phyloP scores from a whole-genome alignment of 2,888 invertebrate genomes.

The Plebejus argus region DNA sequence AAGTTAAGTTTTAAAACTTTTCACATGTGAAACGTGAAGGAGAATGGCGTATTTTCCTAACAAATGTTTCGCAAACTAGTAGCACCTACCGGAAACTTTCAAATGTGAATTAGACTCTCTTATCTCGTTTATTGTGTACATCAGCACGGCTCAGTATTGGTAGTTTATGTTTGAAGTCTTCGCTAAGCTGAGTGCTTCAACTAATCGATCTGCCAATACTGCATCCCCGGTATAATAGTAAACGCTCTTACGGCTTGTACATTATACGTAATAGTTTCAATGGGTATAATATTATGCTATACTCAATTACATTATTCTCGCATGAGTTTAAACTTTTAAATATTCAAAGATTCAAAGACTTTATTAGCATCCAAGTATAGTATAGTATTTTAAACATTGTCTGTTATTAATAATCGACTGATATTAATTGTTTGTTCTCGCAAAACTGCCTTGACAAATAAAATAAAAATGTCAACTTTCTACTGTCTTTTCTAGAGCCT shows the following conservation, averaged over 20 bases:
- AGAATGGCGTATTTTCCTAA: not conserved
- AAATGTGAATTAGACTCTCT: not conserved
- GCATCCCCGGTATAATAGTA: not conserved
- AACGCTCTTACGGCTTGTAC: not conserved
- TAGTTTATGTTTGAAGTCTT: not conserved
- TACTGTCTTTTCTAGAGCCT: no score
- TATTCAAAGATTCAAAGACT: no score
- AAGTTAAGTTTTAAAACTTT: not conserved
- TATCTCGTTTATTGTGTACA: not conserved
- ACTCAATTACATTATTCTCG: not conserved
- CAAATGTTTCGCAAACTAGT: not conserved
- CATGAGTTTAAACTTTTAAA: no score
- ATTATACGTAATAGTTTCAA: not conserved
- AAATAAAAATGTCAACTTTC: no score
- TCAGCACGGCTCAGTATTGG: not conserved
- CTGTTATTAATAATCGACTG: not conserved
- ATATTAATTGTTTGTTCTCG: not conserved
- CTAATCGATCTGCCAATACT: conserved; percentile 8
- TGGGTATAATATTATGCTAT: not conserved
- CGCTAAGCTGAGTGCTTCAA: not conserved
- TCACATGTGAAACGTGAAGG: not conserved
- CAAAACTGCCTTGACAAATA: not conserved
- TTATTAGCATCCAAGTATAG: no score
- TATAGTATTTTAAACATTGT: no score
- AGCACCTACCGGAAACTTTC: not conserved